Conservation (phyloP, 1,140 invertebrate species). For the Aphaenogaster rudis region DNA sequence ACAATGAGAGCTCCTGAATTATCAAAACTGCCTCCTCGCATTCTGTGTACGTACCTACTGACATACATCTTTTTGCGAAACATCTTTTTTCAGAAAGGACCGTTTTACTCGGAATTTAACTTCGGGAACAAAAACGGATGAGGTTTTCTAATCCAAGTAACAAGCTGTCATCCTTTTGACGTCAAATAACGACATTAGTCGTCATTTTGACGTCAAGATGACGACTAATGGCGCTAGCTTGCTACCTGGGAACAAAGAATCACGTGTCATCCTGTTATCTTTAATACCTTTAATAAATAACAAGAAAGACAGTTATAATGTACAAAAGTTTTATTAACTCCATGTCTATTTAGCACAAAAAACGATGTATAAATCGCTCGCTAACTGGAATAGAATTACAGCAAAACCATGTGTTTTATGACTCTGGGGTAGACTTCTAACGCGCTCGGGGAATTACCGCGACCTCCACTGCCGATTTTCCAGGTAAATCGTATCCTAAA, state of each 20-base stretch:
- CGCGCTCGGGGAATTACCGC: not conserved
- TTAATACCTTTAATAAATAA: too few species aligned
- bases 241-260: too few species aligned
- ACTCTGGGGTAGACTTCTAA: not conserved
- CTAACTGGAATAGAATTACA: not conserved
- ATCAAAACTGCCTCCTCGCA: slow-evolving; percentile 1
- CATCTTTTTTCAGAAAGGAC: not conserved
- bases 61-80: not conserved
- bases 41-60: not conserved
- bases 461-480: not conserved
- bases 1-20: slow-evolving; percentile 38
- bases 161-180: too few species aligned
- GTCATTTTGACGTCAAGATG: too few species aligned
- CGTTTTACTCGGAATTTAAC: not conserved
- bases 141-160: not conserved
- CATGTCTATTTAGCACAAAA: not conserved
- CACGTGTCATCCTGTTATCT: too few species aligned
- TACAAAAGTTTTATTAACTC: too few species aligned
- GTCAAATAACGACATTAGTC: too few species aligned
- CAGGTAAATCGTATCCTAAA: not conserved
- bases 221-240: too few species aligned
- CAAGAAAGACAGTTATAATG: too few species aligned
- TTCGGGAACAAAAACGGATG: not conserved
- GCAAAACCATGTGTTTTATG: not conserved
- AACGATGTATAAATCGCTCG: not conserved